These are phyloP conservation scores for Polyodon spathula DNA, from an alignment of 2,113 vertebrate genomes.

Conservation along the genomic window DNA sequence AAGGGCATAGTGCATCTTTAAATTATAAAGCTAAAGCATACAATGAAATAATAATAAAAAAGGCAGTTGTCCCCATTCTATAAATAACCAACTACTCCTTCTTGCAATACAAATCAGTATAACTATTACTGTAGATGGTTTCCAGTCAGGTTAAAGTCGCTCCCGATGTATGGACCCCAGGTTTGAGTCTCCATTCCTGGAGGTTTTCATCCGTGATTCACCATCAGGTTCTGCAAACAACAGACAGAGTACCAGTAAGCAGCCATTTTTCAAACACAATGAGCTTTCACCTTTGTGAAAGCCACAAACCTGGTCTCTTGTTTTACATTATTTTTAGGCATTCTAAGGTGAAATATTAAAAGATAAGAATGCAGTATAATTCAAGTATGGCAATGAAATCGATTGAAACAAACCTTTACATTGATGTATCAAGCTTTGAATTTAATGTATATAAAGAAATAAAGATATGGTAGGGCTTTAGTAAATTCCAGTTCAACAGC, in stretches of 20 bases:
- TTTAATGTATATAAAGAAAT: too few relatives aligned
- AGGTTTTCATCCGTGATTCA: slow-evolving; percentile 51
- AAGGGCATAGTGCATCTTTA: slow-evolving; percentile 18
- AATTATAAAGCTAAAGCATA: slow-evolving; percentile 21
- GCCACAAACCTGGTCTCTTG: background rate
- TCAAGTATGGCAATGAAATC: too few relatives aligned
- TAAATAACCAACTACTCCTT: background rate
- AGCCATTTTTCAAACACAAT: background rate
- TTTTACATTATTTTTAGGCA: too few relatives aligned
- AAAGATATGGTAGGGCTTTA: too few relatives aligned
- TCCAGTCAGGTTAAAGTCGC: background rate
- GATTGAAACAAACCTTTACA: too few relatives aligned
- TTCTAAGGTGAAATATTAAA: too few relatives aligned
- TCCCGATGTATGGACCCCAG: background rate
- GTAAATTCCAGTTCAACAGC: too few relatives aligned
- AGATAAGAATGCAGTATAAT: too few relatives aligned
- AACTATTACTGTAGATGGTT: background rate
- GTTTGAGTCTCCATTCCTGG: slow-evolving; percentile 9
- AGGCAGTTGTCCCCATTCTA: background rate
- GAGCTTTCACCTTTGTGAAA: background rate
- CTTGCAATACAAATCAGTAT: background rate
- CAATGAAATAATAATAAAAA: slow-evolving; percentile 2
- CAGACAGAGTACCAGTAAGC: background rate
- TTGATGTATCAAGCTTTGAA: too few relatives aligned
- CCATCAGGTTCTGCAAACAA: slow-evolving; percentile 43